Percentiles rank a stretch among this genome's conserved stretches.
phyloP scores from a whole-genome alignment of 2,113 vertebrate genomes.

The Heteronetta atricapilla region DNA sequence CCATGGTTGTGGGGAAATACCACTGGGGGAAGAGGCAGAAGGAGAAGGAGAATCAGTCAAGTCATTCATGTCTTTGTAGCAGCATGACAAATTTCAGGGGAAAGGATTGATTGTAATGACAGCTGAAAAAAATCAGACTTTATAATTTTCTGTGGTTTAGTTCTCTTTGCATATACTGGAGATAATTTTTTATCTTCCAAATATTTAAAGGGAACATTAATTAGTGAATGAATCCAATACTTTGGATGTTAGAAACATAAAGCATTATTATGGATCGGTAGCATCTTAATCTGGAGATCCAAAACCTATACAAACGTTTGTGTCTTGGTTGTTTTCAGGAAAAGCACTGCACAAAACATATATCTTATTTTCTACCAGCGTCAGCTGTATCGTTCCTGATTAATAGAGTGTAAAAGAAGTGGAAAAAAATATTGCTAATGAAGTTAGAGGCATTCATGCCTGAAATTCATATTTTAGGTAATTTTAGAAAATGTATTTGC shows the following conservation, averaged over 20 bases:
- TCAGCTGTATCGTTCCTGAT: not conserved
- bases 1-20: conserved; percentile 7
- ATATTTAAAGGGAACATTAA: not conserved
- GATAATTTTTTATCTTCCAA: not conserved
- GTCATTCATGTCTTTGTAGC: not conserved
- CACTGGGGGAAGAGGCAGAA: not conserved
- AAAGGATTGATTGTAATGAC: not conserved
- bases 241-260: not conserved
- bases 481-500: not conserved
- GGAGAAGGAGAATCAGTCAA: not conserved
- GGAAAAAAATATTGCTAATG: not conserved
- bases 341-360: not conserved
- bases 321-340: not conserved
- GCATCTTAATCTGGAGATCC: not conserved
- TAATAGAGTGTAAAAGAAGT: not conserved
- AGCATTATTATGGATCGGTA: not conserved
- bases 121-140: not conserved
- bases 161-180: not conserved
- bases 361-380: not conserved
- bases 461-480: not conserved
- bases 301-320: accelerated
- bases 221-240: not conserved
- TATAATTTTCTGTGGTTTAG: not conserved
- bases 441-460: not conserved
- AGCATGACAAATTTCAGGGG: not conserved